Evolutionary conservation across 1,140 invertebrate species (phyloP).

Genomic region (Nomia melanderi): DNA sequence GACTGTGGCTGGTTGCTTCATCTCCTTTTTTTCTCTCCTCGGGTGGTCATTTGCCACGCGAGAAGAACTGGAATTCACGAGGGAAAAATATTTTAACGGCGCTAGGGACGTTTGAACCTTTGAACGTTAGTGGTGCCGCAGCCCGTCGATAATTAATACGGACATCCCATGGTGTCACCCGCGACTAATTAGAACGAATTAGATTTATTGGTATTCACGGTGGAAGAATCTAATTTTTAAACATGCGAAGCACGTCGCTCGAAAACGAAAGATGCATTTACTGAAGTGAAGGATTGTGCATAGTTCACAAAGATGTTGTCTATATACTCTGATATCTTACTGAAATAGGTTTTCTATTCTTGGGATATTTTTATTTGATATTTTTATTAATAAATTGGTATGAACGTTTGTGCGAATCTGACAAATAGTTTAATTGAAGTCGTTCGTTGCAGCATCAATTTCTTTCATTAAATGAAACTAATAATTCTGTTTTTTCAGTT

Average conservation of each 20-base stretch:
- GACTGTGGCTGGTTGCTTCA: constrained; percentile 15
- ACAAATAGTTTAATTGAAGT: no score
- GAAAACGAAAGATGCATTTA: neutral
- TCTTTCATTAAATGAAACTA: no score
- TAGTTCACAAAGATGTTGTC: constrained; percentile 30
- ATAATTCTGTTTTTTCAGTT: no score
- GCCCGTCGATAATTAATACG: constrained; percentile 48
- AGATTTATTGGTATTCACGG: constrained; percentile 47
- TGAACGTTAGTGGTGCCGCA: constrained; percentile 40
- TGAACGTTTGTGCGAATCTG: no score
- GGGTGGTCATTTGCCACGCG: constrained; percentile 40
- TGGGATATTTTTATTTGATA: no score
- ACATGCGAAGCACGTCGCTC: neutral
- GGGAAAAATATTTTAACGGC: constrained; percentile 48
- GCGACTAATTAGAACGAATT: constrained; percentile 58
- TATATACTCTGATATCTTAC: no score
- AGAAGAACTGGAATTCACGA: constrained; percentile 13
- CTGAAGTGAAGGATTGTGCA: constrained; percentile 1
- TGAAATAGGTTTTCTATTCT: no score
- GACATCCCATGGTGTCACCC: constrained; percentile 33
- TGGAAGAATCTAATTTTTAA: constrained; percentile 24
- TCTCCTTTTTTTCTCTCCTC: constrained; percentile 13
- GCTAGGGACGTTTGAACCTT: neutral
- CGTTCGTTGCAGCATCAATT: no score
- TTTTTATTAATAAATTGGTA: no score